Evolutionary conservation across 2,888 invertebrate genomes (phyloP).

Genomic region (Griposia aprilina): DNA sequence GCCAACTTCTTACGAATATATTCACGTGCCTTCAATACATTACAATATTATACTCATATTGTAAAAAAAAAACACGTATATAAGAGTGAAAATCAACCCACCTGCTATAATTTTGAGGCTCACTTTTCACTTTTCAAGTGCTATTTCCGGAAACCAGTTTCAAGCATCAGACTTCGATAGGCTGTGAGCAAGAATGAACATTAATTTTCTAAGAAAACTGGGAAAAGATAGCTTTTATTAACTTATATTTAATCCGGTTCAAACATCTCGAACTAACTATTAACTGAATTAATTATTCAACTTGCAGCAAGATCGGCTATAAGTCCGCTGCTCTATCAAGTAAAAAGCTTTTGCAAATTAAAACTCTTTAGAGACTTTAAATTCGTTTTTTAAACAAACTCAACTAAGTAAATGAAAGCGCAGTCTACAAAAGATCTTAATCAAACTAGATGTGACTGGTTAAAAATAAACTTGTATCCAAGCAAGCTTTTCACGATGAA

Average conservation of each 20-base stretch:
- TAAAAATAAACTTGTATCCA: conserved; percentile 61
- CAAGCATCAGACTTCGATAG: background rate
- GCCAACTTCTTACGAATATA: too few relatives aligned
- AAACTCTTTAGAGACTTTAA: background rate
- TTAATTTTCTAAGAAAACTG: background rate
- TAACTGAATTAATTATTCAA: background rate
- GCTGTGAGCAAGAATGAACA: background rate
- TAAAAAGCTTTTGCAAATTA: conserved; percentile 24
- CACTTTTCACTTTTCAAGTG: background rate
- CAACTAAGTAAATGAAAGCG: conserved; percentile 22
- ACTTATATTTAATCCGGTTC: background rate
- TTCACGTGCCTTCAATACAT: too few relatives aligned
- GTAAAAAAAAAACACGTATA: background rate
- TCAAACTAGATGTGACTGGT: conserved; percentile 67
- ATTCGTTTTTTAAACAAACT: conserved; percentile 44
- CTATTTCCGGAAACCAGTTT: background rate
- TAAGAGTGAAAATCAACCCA: background rate
- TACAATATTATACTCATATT: too few relatives aligned
- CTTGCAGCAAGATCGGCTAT: background rate
- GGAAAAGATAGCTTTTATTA: too few relatives aligned
- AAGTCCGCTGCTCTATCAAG: background rate
- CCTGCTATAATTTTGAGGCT: background rate
- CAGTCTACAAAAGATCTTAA: conserved; percentile 63
- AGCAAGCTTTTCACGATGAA: conserved; percentile 53
- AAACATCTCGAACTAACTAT: background rate